These are phyloP conservation scores for Schizaphis graminum DNA, from an alignment of 2,888 invertebrate species.

Conservation along the genomic window DNA sequence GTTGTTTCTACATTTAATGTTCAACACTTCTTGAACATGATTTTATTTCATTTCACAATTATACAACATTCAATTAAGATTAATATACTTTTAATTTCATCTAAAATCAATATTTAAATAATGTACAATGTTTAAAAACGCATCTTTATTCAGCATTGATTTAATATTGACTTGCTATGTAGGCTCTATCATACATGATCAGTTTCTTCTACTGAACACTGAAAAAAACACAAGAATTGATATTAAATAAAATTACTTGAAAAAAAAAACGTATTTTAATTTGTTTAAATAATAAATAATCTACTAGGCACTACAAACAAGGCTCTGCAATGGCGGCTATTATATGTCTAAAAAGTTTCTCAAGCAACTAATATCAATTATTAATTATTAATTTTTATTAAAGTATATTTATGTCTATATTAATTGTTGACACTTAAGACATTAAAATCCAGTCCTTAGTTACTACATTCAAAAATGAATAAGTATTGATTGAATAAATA, in stretches of 20 bases:
- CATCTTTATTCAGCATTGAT: no score
- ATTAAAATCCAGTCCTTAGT: neutral
- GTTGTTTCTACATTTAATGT: no score
- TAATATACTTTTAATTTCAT: no score
- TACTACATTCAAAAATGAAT: neutral
- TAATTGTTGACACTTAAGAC: neutral
- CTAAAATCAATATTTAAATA: no score
- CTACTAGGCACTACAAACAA: neutral
- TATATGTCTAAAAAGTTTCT: no score
- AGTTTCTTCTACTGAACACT: conserved; percentile 4
- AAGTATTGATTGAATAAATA: neutral
- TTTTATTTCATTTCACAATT: no score
- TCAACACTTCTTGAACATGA: no score
- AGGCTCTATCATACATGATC: no score
- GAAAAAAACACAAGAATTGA: conserved; percentile 39
- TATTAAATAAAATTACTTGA: conserved; percentile 49
- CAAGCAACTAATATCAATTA: neutral
- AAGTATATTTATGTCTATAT: neutral
- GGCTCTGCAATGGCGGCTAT: neutral
- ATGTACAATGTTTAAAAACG: no score
- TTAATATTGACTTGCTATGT: no score
- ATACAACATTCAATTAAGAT: no score
- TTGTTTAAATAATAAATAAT: conserved; percentile 33
- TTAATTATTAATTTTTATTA: neutral
- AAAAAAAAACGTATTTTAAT: neutral